A percentile compares a stretch with the other conserved stretches of the same genome.
phyloP scores from a whole-genome alignment of 2,113 vertebrate species.

The Phylloscopus whistleri region DNA sequence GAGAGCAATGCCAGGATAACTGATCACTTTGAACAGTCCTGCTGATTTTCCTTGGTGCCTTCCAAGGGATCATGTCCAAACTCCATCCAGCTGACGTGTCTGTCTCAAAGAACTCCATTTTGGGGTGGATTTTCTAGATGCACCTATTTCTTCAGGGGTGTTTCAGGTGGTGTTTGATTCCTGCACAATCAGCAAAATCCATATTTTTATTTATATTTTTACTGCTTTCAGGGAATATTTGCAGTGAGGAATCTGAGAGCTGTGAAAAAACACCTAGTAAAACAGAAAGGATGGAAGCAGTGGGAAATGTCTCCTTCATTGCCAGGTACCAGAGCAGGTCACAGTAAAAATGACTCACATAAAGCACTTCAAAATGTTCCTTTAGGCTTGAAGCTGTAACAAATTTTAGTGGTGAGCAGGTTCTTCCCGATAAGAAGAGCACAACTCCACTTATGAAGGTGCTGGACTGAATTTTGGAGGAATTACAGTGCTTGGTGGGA shows the following conservation, averaged over 20 bases:
- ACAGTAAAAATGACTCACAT: neutral
- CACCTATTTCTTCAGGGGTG: neutral
- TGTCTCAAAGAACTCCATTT: neutral
- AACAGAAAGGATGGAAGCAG: neutral
- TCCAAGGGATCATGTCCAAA: neutral
- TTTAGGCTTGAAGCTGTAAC: neutral
- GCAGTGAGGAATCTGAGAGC: neutral
- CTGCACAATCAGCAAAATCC: neutral
- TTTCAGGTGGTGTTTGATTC: neutral
- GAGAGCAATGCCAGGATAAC: neutral
- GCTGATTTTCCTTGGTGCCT: neutral
- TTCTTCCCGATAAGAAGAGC: neutral
- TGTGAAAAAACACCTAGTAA: neutral
- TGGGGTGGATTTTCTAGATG: neutral
- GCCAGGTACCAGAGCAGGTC: neutral
- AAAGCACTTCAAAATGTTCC: neutral
- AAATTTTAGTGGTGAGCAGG: neutral
- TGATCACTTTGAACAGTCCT: neutral
- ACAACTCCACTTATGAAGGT: neutral
- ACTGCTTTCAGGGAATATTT: neutral
- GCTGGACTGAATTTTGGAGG: neutral
- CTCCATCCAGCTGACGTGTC: neutral
- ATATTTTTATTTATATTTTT: neutral
- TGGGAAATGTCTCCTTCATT: neutral
- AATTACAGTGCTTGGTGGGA: neutral